Evolutionary conservation across 2,113 vertebrate species (phyloP), one percentile per base, ranked within the genome.

Genomic region (Nematolebias whitei): DNA sequence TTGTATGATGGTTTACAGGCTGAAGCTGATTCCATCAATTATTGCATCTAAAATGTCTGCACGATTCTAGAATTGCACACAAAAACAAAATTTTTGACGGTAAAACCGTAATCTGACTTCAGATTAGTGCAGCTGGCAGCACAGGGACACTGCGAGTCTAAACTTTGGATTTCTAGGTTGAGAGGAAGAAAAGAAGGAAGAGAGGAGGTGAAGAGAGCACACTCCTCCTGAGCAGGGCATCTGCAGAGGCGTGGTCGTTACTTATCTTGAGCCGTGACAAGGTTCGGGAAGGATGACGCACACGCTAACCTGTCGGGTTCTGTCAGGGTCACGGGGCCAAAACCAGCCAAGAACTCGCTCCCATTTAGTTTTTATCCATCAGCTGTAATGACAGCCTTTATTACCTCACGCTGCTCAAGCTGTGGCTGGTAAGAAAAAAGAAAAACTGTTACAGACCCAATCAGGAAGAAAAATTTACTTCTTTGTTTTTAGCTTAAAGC

Each of bases 231-330:
- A 73, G 54, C 43, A 49, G 43, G 10, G 50, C 79, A 57, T 76
- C 70, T 82, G 80, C 52, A 19, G 45, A 85, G 76, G 57, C 19
- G 40, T 71, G 69, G 72, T 44, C 74, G 70, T 76, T 65, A 66
- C 65, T 35, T 35, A 85, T 74, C 61, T 59, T 66, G 65, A 71
- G 48, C 41, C 56, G 35, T 35, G 59, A 48, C 68, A 40, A 12
- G 55, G 29, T 40, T 10, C 1, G 5, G 10, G 16, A 24, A 16
- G 15, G 20, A 53, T 83, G 80, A 82, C 59, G 68, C 74, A 83
- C 64, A 29, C 1, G 5, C 76, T 26, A 59, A 29, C 38, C 12
- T 67, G 62, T 49, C 57, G 72, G 51, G 39, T 51, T 78, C 35
- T 39, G 57, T 57, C 63, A 67, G 44, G 69, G 68, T 73, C 55